Percentiles rank a stretch among this genome's conserved stretches.
phyloP scores from a whole-genome alignment of 2,797 vertebrate species.

The Allobates femoralis region DNA sequence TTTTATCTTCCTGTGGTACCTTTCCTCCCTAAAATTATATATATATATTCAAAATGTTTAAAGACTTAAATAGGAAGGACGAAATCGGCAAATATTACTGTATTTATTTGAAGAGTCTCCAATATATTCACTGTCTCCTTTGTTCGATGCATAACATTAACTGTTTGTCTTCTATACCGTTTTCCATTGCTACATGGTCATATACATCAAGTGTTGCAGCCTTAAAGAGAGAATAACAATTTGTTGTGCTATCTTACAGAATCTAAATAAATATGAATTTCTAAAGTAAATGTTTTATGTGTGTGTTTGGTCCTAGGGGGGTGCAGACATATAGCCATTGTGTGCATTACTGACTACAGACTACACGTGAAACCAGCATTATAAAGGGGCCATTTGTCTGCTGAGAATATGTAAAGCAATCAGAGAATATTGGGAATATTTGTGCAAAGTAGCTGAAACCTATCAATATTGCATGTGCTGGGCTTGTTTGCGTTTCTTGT shows the following conservation, averaged over 20 bases:
- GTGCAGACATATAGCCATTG: neutral
- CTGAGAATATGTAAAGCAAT: neutral
- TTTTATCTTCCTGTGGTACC: neutral
- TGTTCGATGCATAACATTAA: slow-evolving; percentile 70
- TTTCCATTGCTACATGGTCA: slow-evolving; percentile 30
- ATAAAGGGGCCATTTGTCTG: neutral
- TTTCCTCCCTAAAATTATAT: neutral
- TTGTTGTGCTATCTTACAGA: slow-evolving; percentile 45
- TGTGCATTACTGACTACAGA: neutral
- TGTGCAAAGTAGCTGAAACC: neutral
- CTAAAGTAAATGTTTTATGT: slow-evolving; percentile 27
- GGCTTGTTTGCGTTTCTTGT: neutral
- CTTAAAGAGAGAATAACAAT: slow-evolving; percentile 24
- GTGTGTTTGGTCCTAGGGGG: neutral
- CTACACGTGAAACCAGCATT: neutral
- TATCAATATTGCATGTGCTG: neutral
- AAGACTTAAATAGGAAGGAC: neutral
- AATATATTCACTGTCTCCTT: slow-evolving; percentile 70
- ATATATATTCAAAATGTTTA: neutral
- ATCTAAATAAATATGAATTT: slow-evolving; percentile 60
- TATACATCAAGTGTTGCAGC: slow-evolving; percentile 37
- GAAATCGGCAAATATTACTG: slow-evolving; percentile 61
- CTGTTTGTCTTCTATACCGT: slow-evolving; percentile 60
- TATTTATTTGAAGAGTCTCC: slow-evolving; percentile 76
- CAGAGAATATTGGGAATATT: neutral